phyloP scores from a whole-genome alignment of 2,888 invertebrate genomes.

The Eilema depressum region DNA sequence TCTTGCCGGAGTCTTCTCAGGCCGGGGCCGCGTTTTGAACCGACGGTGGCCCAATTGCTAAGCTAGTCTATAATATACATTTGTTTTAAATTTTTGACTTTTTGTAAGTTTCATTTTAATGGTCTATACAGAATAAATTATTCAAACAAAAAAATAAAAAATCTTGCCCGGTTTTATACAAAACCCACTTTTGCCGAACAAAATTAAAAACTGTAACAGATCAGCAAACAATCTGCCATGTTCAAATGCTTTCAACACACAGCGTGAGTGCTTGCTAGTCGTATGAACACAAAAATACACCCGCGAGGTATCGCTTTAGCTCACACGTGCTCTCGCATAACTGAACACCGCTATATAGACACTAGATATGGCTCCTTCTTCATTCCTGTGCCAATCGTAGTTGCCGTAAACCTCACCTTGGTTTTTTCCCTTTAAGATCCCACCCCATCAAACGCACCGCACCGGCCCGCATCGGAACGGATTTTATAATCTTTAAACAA shows the following conservation, averaged over 20 bases:
- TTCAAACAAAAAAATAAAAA: too few relatives aligned
- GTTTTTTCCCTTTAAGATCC: too few relatives aligned
- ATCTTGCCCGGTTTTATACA: not conserved
- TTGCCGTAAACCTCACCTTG: too few relatives aligned
- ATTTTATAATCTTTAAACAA: too few relatives aligned
- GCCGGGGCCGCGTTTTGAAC: too few relatives aligned
- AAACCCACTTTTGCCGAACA: not conserved
- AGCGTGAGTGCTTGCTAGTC: conserved; percentile 20
- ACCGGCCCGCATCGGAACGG: too few relatives aligned
- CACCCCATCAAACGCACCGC: too few relatives aligned
- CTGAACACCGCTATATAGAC: conserved; percentile 38
- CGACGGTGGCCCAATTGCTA: too few relatives aligned
- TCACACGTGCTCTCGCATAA: conserved; percentile 58
- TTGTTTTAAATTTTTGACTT: too few relatives aligned
- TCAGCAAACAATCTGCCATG: not conserved
- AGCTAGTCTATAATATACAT: too few relatives aligned
- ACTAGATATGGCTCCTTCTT: conserved; percentile 52
- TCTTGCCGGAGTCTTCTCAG: too few relatives aligned
- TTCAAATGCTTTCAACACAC: not conserved
- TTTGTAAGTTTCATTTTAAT: not conserved
- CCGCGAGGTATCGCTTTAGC: conserved; percentile 29
- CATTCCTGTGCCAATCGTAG: too few relatives aligned
- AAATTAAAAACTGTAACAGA: not conserved
- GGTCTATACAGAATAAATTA: not conserved
- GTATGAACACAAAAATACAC: conserved; percentile 46